Evolutionary conservation across 2,797 vertebrate genomes (phyloP), one percentile per base, ranked within the genome.

Genomic region (Ptychobarbus kaznakovi): DNA sequence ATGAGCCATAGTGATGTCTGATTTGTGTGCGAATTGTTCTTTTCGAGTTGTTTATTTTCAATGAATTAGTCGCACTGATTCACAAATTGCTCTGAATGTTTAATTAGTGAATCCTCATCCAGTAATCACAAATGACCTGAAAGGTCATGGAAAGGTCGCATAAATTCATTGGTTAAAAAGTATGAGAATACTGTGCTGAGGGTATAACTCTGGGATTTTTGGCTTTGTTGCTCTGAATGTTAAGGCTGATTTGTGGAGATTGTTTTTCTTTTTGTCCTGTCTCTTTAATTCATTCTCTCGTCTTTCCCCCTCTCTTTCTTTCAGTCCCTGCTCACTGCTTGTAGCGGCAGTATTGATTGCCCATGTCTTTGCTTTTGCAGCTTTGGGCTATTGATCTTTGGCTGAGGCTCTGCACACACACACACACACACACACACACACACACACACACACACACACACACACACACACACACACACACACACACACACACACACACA

Each of bases 351-450:
- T 95, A 96, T 96, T 95, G 95, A 96, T 96, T 90, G 93, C 92
- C 93, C 91, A 92, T 93, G 94, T 94, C 94, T 95, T 95, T 95
- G 92, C 93, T 92, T 95, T 93, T 93, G 92, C 94, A 93, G 94
- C 93, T 93, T 91, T 91, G 94, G 92, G 92, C 89, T 95, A 96
- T 96, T 95, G 95, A 96, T 95, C 94, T 91, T 92, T 77, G 90
- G 91, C 91, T 85, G 61, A 83, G 82, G 82, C 73, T 74, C 80
- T 5, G 25, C 78, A 80, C 79, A 65, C 84, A 86, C 81, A 35
- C 35, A 35, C 35, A 4, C 35, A 35, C 35, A 35, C 35, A 5
- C 35, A 35, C 35, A 35, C 4, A 2, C 35, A 35, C 35, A 35
- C 35, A 5, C 35, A 35, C 35, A 35, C 35, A 35, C 35, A 35